These are phyloP conservation scores for Takifugu rubripes DNA, from an alignment of 2,797 vertebrate genomes.

Conservation along the genomic window DNA sequence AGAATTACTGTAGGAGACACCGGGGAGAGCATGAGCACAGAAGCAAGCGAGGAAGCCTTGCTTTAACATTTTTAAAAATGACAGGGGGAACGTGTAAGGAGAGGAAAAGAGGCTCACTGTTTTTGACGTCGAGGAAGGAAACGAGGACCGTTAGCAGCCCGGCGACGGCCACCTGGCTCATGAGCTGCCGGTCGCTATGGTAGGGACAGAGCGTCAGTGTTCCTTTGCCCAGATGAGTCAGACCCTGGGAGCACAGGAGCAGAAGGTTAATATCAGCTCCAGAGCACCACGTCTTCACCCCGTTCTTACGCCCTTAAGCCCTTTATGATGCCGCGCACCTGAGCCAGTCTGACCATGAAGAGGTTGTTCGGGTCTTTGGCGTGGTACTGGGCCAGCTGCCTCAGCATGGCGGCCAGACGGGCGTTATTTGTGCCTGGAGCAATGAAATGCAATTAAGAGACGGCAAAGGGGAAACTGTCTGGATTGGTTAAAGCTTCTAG, in stretches of 20 bases:
- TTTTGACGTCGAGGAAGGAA: conserved; percentile 97
- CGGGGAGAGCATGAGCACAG: conserved; percentile 12
- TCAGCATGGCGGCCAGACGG: conserved; percentile 93
- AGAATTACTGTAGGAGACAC: conserved; percentile 83
- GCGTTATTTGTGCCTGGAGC: conserved; percentile 93
- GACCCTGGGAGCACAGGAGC: conserved; percentile 76
- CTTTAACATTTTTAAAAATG: background rate
- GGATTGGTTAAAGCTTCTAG: too few relatives aligned
- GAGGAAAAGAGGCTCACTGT: conserved; percentile 81
- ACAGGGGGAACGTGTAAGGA: background rate
- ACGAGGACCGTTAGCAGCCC: conserved; percentile 93
- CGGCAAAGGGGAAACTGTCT: too few relatives aligned
- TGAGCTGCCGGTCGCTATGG: conserved; percentile 96
- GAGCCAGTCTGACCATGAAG: conserved; percentile 97
- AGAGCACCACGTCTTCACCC: background rate
- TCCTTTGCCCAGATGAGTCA: conserved; percentile 97
- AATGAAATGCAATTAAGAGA: conserved; percentile 10
- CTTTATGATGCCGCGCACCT: conserved; percentile 74
- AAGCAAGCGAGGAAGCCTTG: background rate
- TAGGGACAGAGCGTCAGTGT: conserved; percentile 96
- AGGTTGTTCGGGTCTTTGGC: conserved; percentile 99
- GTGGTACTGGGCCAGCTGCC: conserved; percentile 95
- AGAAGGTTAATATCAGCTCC: conserved; percentile 27
- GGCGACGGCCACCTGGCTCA: conserved; percentile 97
- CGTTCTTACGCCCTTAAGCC: conserved; percentile 6